These are phyloP conservation scores for Drosophila peninsularis DNA, from an alignment of 2,888 invertebrate genomes.

Conservation along the genomic window DNA sequence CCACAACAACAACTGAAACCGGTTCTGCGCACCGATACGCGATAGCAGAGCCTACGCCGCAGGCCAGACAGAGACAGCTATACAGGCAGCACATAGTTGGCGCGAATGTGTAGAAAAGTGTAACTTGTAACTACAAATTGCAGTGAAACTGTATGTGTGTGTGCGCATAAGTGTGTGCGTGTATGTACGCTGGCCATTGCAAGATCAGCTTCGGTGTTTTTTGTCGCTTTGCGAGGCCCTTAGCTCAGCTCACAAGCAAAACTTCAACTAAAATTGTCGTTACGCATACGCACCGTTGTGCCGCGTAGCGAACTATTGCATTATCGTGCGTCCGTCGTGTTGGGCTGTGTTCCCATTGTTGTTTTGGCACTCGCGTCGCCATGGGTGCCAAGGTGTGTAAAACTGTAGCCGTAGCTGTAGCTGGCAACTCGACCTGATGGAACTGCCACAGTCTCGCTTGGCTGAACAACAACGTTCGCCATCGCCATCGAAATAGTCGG, in stretches of 20 bases:
- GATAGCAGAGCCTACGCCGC: conserved; percentile 43
- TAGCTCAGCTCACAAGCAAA: conserved; percentile 51
- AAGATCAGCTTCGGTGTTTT: conserved; percentile 55
- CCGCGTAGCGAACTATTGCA: conserved; percentile 36
- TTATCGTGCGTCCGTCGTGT: conserved; percentile 25
- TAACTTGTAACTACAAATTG: conserved; percentile 76
- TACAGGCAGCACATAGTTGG: conserved; percentile 41
- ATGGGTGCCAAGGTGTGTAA: conserved; percentile 76
- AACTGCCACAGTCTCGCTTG: conserved; percentile 82
- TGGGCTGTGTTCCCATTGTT: conserved; percentile 30
- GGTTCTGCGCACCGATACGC: conserved; percentile 67
- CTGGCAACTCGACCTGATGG: conserved; percentile 73
- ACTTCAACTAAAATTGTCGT: conserved; percentile 46
- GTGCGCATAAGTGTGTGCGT: conserved; percentile 24
- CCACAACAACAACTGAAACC: conserved; percentile 54
- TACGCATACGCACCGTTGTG: conserved; percentile 72
- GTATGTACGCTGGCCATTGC: conserved; percentile 48
- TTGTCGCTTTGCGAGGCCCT: conserved; percentile 36
- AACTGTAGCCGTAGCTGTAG: conserved; percentile 57
- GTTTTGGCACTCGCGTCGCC: conserved; percentile 75
- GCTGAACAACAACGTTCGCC: conserved; percentile 81
- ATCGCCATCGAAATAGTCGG: conserved; percentile 39
- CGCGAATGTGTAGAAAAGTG: conserved; percentile 68
- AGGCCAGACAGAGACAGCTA: conserved; percentile 72
- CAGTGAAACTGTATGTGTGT: conserved; percentile 48